Evolutionary conservation across 1,140 invertebrate genomes (phyloP).

Genomic region (Neodiprion virginianus): DNA sequence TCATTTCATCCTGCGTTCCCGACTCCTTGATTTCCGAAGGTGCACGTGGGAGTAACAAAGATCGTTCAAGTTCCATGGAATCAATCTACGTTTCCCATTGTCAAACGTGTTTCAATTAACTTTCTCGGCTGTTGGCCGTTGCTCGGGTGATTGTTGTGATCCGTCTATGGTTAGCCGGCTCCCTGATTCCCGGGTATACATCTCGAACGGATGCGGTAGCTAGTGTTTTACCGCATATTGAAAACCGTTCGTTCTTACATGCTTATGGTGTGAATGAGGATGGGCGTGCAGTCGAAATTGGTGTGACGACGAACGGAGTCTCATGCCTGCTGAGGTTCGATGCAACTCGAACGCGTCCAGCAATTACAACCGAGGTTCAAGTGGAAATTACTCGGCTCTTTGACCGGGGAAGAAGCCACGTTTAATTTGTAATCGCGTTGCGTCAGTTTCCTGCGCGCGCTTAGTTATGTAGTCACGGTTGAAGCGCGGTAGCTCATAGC

Average conservation of each 20-base stretch:
- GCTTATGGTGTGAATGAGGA: too few relatives aligned
- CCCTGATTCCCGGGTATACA: slow-evolving; percentile 17
- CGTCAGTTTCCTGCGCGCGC: neutral
- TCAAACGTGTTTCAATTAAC: slow-evolving; percentile 14
- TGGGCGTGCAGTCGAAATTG: neutral
- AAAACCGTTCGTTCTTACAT: neutral
- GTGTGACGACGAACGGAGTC: neutral
- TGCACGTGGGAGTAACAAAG: slow-evolving; percentile 12
- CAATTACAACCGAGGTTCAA: neutral
- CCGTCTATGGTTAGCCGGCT: neutral
- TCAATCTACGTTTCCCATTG: slow-evolving; percentile 15
- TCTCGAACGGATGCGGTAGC: neutral
- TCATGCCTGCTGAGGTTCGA: neutral
- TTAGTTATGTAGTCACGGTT: neutral
- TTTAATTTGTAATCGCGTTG: neutral
- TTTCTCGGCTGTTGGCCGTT: neutral
- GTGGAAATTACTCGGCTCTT: slow-evolving; percentile 7
- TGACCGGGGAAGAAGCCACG: slow-evolving; percentile 3
- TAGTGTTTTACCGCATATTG: neutral
- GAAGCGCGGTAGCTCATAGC: neutral
- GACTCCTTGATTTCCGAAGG: neutral
- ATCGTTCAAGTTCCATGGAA: slow-evolving; percentile 7
- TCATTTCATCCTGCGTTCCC: neutral
- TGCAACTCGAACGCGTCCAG: neutral
- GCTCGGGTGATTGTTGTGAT: neutral